Base-by-base conservation (phyloP, 2,888 invertebrate genomes). In the Lapara coniferarum region DNA sequence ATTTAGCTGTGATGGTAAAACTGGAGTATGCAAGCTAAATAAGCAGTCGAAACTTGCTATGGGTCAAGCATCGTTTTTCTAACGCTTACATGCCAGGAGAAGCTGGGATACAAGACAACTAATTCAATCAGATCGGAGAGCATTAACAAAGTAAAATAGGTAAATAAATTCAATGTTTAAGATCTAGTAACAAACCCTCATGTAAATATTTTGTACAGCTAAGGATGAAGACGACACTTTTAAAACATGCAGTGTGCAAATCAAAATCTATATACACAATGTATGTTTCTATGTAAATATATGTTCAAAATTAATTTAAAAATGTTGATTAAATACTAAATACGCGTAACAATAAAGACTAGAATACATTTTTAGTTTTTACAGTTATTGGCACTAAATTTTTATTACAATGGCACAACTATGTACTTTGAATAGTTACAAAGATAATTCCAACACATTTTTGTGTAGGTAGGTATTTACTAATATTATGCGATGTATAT, bases 341-440 rank as follows among this genome's bases (percentile, higher is more conserved):
- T 90, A 91, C 88, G 90, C 89, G 86, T 93, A 94, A 93, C 93
- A 94, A 93, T 94, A 93, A 90, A 93, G 94, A 94, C 94, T 94
- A 94, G 94, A 94, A 93, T 93, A 93, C 91, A 93, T 91, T 91
- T 91, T 89, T 89, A 87, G 86, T 88, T 86, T 89, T 86, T 90
- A 93, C 94, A 94, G 94, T 93, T 94, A 94, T 93, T 94, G 94
- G 94, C 94, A 94, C 94, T 94, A 93, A 89, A 85, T 87, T 89
- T 80, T 87, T 85, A 87, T 85, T 84, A 8, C 86, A 88, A 94
- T 94, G 94, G 93, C 94, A 94, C 92, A 87, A 88, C 82, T 89
- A 90, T 89, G 85, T 89, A 89, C 85, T 89, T 81, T 85, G 85
- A 81, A 82, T 87, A 25, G 25, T 25, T 25, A 86, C 76, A 85